Conservation (phyloP, 2,888 invertebrate genomes). For the Nesidiocoris tenuis region DNA sequence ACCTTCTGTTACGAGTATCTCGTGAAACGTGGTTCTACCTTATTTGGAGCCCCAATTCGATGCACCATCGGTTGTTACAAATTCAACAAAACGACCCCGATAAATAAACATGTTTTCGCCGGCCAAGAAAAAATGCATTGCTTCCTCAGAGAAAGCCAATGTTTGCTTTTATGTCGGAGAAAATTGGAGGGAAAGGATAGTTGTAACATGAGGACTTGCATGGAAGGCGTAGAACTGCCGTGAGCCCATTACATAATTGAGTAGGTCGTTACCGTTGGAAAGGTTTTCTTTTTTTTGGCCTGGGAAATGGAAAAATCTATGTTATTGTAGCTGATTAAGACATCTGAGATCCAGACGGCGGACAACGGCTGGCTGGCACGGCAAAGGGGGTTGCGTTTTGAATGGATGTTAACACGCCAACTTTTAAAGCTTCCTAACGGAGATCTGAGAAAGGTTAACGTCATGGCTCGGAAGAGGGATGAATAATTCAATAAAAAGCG, state of each 20-base stretch:
- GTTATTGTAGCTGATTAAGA: slow-evolving; percentile 36
- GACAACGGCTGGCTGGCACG: slow-evolving; percentile 26
- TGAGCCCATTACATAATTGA: slow-evolving; percentile 41
- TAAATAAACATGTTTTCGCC: no score
- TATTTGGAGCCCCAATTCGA: no score
- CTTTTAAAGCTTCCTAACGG: not conserved
- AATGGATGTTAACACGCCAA: slow-evolving; percentile 27
- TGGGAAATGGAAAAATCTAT: slow-evolving; percentile 36
- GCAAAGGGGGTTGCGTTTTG: not conserved
- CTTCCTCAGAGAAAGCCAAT: no score
- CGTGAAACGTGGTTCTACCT: no score
- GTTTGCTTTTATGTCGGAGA: no score
- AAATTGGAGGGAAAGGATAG: not conserved
- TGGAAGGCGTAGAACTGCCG: not conserved
- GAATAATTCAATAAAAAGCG: not conserved
- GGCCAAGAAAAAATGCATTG: no score
- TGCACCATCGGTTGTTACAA: no score
- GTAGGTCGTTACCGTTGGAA: slow-evolving; percentile 31
- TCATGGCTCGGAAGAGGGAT: not conserved
- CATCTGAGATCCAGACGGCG: slow-evolving; percentile 27
- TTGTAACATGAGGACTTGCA: not conserved
- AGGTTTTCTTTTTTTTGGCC: slow-evolving; percentile 30
- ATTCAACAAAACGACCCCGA: no score
- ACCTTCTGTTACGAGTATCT: no score
- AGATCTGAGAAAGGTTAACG: not conserved